These are phyloP conservation scores for Herpailurus yagouaroundi DNA, from an alignment of 2,113 vertebrate species.

Conservation along the genomic window DNA sequence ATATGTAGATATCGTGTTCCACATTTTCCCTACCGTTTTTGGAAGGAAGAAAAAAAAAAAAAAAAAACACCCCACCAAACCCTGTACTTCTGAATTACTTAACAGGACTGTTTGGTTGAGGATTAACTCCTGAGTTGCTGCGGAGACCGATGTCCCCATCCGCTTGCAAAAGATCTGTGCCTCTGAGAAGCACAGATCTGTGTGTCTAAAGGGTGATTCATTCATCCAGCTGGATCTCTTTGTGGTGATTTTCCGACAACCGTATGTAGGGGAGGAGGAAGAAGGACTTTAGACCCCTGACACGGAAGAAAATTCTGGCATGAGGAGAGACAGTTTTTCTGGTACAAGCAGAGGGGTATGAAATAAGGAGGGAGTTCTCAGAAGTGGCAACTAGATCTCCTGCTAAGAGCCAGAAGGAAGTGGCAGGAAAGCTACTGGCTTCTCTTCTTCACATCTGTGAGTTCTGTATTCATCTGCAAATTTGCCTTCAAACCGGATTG, in stretches of 20 bases:
- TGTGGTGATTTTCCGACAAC: constrained; percentile 11
- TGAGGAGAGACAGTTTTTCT: background rate
- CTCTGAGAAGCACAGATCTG: background rate
- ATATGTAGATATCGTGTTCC: background rate
- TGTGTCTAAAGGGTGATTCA: constrained; percentile 1
- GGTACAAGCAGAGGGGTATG: background rate
- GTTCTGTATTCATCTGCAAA: background rate
- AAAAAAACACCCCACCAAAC: background rate
- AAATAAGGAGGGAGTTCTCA: background rate
- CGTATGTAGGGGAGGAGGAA: background rate
- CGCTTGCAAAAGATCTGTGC: background rate
- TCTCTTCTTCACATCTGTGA: constrained; percentile 19
- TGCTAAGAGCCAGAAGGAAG: background rate
- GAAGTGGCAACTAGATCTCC: background rate
- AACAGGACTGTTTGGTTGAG: background rate
- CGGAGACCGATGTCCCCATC: background rate
- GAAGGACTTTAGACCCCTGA: background rate
- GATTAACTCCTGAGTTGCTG: background rate
- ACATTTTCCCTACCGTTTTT: background rate
- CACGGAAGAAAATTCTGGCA: background rate
- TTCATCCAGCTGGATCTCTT: background rate
- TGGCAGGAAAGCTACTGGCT: background rate
- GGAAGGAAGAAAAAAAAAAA: background rate
- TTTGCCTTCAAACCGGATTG: background rate
- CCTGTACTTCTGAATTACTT: background rate